Evolutionary conservation across 1,140 invertebrate species (phyloP).

Genomic region (Drosophila parvula): DNA sequence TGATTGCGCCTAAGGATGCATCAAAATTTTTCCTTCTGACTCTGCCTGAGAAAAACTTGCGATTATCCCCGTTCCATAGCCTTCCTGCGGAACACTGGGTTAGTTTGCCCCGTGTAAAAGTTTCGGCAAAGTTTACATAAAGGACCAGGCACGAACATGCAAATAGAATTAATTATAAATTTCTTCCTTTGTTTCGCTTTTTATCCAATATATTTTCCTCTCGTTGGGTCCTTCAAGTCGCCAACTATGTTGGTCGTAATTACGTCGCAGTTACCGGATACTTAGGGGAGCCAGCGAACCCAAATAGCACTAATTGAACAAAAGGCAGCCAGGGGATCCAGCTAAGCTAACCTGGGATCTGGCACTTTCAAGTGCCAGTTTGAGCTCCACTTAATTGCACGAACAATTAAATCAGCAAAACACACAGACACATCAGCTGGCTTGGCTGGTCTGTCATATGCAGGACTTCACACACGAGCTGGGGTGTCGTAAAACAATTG

Average conservation of each 20-base stretch:
- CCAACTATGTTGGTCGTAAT: slow-evolving; percentile 27
- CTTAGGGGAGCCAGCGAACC: slow-evolving; percentile 6
- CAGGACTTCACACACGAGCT: slow-evolving; percentile 27
- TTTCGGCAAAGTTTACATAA: slow-evolving; percentile 29
- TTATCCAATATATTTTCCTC: slow-evolving; percentile 14
- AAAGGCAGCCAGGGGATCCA: slow-evolving; percentile 2
- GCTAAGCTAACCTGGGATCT: slow-evolving; percentile 9
- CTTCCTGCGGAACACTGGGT: slow-evolving; percentile 9
- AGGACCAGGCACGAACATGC: slow-evolving; percentile 20
- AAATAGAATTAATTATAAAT: slow-evolving; percentile 43
- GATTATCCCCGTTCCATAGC: background rate
- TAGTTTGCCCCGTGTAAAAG: slow-evolving; percentile 24
- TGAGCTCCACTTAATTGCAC: slow-evolving; percentile 26
- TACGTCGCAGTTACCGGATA: slow-evolving; percentile 19
- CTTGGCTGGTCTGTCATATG: slow-evolving; percentile 40
- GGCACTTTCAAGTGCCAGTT: slow-evolving; percentile 13
- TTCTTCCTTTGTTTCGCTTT: slow-evolving; percentile 28
- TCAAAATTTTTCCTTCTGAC: slow-evolving; percentile 15
- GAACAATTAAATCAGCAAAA: slow-evolving; percentile 44
- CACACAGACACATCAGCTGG: slow-evolving; percentile 21
- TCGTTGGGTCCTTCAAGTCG: slow-evolving; percentile 6
- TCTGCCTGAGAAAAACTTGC: slow-evolving; percentile 21
- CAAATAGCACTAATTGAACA: slow-evolving; percentile 31
- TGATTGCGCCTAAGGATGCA: slow-evolving; percentile 39
- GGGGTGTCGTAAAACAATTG: slow-evolving; percentile 25